Evolutionary conservation across 2,888 invertebrate genomes (phyloP).

Genomic region (Torymus texanus): DNA sequence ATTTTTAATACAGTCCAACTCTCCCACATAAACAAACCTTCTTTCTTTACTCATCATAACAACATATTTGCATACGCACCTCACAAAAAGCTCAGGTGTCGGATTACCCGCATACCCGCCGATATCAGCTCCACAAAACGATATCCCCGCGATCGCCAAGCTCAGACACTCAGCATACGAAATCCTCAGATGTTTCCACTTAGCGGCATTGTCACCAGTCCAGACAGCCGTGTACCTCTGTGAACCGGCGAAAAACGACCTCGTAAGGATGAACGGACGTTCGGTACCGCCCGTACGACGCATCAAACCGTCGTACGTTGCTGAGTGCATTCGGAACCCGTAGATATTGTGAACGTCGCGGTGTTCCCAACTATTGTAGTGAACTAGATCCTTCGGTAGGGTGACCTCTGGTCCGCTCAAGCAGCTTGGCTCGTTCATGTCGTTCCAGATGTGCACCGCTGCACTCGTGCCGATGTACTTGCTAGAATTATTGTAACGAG

Average conservation of each 20-base stretch:
- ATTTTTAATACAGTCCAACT: no score
- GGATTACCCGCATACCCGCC: slow-evolving; percentile 99
- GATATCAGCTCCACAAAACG: slow-evolving; percentile 96
- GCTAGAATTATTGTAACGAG: slow-evolving; percentile 67
- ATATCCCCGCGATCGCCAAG: slow-evolving; percentile 89
- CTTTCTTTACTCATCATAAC: no score
- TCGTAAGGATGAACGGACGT: slow-evolving; percentile 93
- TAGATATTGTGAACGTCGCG: slow-evolving; percentile 97
- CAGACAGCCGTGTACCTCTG: slow-evolving; percentile 93
- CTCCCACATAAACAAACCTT: no score
- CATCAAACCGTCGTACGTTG: slow-evolving; percentile 77
- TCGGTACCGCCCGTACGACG: slow-evolving; percentile 80
- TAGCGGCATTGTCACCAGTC: slow-evolving; percentile 98
- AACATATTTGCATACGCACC: slow-evolving; percentile 10
- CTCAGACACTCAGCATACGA: slow-evolving; percentile 96
- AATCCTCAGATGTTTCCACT: slow-evolving; percentile 93
- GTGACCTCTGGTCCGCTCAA: slow-evolving; percentile 99
- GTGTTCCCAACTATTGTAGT: slow-evolving; percentile 91
- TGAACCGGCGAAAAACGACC: slow-evolving; percentile 94
- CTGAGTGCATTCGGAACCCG: slow-evolving; percentile 79
- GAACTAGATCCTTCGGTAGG: slow-evolving; percentile 96
- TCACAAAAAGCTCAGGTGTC: slow-evolving; percentile 89
- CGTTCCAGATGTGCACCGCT: slow-evolving; percentile 96
- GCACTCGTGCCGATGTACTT: slow-evolving; percentile 89
- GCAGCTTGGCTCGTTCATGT: slow-evolving; percentile 99